These are phyloP conservation scores for Amphipyra berbera DNA, from an alignment of 2,888 invertebrate genomes.

Conservation along the genomic window DNA sequence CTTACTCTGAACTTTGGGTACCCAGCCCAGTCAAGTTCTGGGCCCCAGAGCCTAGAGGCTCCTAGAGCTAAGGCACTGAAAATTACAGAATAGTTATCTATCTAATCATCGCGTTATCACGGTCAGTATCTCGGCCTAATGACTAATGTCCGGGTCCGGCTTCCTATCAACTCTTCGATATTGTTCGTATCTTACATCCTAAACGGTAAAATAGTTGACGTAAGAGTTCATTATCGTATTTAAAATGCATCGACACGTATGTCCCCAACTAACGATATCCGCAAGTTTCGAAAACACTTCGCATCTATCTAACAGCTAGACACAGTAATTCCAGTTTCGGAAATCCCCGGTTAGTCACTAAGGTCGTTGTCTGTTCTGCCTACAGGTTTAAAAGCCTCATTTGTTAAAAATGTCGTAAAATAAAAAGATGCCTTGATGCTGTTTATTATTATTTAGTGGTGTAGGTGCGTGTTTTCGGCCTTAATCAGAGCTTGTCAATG, in stretches of 20 bases:
- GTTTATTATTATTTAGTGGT: conserved; percentile 16
- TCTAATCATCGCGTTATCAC: too few species aligned
- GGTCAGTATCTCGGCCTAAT: too few species aligned
- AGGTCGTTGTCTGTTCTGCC: conserved; percentile 15
- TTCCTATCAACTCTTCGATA: too few species aligned
- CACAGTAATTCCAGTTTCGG: conserved; percentile 26
- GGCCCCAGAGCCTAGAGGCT: too few species aligned
- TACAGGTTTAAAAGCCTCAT: conserved; percentile 12
- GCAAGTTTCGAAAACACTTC: neutral
- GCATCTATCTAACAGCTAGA: conserved; percentile 15
- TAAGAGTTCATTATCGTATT: conserved; percentile 2
- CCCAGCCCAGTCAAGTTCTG: too few species aligned
- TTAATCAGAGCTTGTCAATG: neutral
- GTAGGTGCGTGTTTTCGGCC: neutral
- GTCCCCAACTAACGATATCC: neutral
- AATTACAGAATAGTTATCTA: too few species aligned
- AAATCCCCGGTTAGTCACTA: conserved; percentile 51
- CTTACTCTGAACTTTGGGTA: too few species aligned
- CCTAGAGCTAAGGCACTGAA: too few species aligned
- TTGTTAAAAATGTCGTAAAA: conserved; percentile 10
- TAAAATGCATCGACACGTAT: conserved; percentile 13
- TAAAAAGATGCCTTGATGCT: neutral
- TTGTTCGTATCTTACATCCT: conserved; percentile 1
- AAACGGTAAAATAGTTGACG: neutral
- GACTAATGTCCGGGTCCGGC: too few species aligned